Percentiles rank a stretch among this genome's conserved stretches.
Conservation (phyloP, 2,888 invertebrate genomes). For the Bugula neritina region DNA sequence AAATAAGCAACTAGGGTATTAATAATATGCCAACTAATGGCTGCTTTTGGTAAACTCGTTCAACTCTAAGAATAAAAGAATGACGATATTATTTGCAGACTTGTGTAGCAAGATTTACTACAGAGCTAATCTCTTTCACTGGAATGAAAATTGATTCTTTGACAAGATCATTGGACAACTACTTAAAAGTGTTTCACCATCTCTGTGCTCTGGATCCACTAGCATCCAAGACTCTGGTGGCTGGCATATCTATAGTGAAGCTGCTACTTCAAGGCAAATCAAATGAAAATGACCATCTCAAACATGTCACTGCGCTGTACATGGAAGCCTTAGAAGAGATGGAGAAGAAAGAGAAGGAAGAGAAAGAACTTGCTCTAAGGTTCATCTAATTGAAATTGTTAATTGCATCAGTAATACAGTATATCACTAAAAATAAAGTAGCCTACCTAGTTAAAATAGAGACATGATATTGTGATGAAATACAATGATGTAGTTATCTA, state of each 20-base stretch:
- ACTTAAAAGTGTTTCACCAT: neutral
- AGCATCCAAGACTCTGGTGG: neutral
- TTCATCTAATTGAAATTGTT: too few relatives aligned
- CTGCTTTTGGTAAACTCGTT: too few relatives aligned
- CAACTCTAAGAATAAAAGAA: too few relatives aligned
- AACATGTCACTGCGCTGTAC: neutral
- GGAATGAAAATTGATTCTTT: conserved; percentile 2
- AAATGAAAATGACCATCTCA: neutral
- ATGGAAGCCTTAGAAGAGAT: neutral
- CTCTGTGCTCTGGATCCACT: conserved; percentile 17
- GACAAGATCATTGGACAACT: neutral
- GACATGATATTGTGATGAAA: too few relatives aligned
- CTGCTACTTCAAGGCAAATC: neutral
- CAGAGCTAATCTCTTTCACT: neutral
- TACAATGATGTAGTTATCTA: too few relatives aligned
- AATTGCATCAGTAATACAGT: too few relatives aligned
- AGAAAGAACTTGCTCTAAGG: neutral
- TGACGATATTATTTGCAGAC: too few relatives aligned
- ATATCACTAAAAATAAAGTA: too few relatives aligned
- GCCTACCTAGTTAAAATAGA: too few relatives aligned
- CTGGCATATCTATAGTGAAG: neutral
- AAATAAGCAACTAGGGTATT: too few relatives aligned
- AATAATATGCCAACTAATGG: too few relatives aligned
- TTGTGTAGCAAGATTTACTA: neutral
- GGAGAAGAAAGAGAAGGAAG: conserved; percentile 18